Conservation (phyloP, 2,888 invertebrate genomes). For the Xestia rhomboidea region DNA sequence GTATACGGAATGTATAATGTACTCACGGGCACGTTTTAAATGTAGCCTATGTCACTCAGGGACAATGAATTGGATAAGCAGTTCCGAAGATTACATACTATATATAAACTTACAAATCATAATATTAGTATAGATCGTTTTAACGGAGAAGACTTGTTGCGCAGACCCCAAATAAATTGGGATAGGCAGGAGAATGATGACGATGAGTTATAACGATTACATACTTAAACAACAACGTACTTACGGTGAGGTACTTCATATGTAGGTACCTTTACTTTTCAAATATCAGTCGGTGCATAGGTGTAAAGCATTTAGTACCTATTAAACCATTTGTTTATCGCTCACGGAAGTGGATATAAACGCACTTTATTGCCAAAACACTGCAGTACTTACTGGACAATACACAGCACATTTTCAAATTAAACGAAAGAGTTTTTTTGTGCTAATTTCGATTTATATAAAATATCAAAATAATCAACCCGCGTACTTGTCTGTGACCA, state of each 20-base stretch:
- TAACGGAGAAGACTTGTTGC: too few relatives aligned
- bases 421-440: background rate
- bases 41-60: too few relatives aligned
- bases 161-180: too few relatives aligned
- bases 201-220: background rate
- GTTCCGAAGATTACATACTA: too few relatives aligned
- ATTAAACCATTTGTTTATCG: constrained; percentile 15
- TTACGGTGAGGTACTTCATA: background rate
- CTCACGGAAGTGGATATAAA: background rate
- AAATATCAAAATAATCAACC: background rate
- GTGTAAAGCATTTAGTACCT: background rate
- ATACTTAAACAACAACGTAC: background rate
- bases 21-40: too few relatives aligned
- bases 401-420: background rate
- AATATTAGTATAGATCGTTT: too few relatives aligned
- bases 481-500: background rate
- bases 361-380: constrained; percentile 31
- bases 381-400: background rate
- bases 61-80: too few relatives aligned
- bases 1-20: too few relatives aligned
- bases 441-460: background rate
- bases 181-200: too few relatives aligned
- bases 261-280: background rate
- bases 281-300: background rate
- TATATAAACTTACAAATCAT: too few relatives aligned